phyloP scores from a whole-genome alignment of 2,797 vertebrate genomes.

The Anguilla megastoma region DNA sequence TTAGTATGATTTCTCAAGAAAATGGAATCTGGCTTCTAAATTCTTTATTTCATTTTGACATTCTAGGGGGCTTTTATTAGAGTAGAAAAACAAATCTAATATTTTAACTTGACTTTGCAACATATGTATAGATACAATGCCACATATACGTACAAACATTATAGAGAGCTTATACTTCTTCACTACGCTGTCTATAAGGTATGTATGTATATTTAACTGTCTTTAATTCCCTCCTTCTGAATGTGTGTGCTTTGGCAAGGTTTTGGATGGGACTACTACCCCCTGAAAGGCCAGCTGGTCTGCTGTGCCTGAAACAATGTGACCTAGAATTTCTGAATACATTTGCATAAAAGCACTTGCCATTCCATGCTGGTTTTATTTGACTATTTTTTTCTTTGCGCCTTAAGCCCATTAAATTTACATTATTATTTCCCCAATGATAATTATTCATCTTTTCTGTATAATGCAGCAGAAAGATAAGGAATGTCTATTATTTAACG shows the following conservation, averaged over 20 bases:
- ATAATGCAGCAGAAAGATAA: background rate
- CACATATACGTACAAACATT: too few species aligned
- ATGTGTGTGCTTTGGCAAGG: background rate
- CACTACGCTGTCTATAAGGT: too few species aligned
- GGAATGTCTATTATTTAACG: background rate
- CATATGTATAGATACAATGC: too few species aligned
- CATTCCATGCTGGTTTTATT: background rate
- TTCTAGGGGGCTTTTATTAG: too few species aligned
- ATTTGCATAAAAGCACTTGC: constrained; percentile 5
- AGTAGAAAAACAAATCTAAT: too few species aligned
- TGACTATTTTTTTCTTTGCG: background rate
- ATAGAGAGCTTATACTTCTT: too few species aligned
- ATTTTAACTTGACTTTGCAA: too few species aligned
- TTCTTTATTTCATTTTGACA: too few species aligned
- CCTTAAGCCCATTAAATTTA: background rate
- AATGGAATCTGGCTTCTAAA: too few species aligned
- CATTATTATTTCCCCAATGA: background rate
- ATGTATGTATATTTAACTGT: background rate
- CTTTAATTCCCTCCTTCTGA: background rate
- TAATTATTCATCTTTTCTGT: background rate
- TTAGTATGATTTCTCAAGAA: too few species aligned
- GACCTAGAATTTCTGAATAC: constrained; percentile 1
- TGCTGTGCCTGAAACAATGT: background rate
- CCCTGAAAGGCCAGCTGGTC: background rate
- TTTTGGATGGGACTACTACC: background rate